A percentile compares a stretch with the other conserved stretches of the same genome.
phyloP scores from a whole-genome alignment of 2,888 invertebrate genomes.

The Drosophila meridiana region DNA sequence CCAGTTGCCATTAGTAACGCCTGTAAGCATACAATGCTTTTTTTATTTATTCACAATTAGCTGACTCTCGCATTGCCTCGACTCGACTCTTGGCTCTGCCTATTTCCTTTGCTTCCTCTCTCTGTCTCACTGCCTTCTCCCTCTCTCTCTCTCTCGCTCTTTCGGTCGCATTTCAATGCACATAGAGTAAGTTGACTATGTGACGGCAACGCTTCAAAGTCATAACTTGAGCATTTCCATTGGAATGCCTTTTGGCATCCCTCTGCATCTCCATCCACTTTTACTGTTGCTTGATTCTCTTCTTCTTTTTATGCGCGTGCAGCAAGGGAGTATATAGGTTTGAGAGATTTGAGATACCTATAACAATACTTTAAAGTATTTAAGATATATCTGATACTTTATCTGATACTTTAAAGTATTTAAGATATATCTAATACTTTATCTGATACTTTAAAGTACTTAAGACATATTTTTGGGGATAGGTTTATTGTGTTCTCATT shows the following conservation, averaged over 20 bases:
- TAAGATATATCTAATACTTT: too few relatives aligned
- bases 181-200: slow-evolving; percentile 21
- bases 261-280: not conserved
- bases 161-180: slow-evolving; percentile 38
- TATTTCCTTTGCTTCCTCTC: not conserved
- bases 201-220: slow-evolving; percentile 61
- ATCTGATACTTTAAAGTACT: too few relatives aligned
- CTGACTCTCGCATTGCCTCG: not conserved
- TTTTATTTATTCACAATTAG: slow-evolving; percentile 19
- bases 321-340: not conserved
- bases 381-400: too few relatives aligned
- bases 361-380: too few relatives aligned
- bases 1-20: slow-evolving; percentile 38
- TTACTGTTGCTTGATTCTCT: not conserved
- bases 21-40: slow-evolving; percentile 37
- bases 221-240: slow-evolving; percentile 60
- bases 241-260: slow-evolving; percentile 40
- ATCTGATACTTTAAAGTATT: too few relatives aligned
- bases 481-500: too few relatives aligned
- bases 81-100: not conserved
- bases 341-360: not conserved
- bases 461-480: too few relatives aligned
- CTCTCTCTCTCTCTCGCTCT: not conserved
- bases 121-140: not conserved
- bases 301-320: not conserved